Conservation (phyloP, 2,888 invertebrate genomes). For the Eupithecia vulgata region DNA sequence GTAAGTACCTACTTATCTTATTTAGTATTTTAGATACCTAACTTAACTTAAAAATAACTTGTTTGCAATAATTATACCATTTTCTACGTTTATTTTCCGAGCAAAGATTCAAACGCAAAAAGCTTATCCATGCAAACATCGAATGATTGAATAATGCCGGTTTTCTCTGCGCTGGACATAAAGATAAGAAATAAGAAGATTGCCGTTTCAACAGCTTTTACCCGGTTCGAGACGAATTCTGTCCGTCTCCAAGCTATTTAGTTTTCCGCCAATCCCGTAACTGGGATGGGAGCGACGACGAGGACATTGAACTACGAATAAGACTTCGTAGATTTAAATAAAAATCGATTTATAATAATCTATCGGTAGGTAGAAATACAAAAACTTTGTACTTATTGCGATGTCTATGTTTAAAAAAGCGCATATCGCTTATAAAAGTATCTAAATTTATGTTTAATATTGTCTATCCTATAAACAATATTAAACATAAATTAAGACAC, state of each 20-base stretch:
- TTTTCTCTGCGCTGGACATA: constrained; percentile 7
- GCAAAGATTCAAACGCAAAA: neutral
- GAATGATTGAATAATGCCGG: neutral
- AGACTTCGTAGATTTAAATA: neutral
- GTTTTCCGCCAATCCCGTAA: neutral
- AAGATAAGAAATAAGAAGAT: constrained; percentile 18
- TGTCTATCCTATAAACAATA: too few species aligned
- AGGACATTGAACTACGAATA: neutral
- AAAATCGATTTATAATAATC: neutral
- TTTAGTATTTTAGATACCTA: too few species aligned
- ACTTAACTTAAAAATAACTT: too few species aligned
- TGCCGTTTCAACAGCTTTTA: constrained; percentile 8
- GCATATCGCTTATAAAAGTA: too few species aligned
- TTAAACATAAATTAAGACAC: too few species aligned
- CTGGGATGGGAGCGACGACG: neutral
- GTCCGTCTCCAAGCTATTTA: neutral
- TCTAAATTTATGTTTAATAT: too few species aligned
- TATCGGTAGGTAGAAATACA: too few species aligned
- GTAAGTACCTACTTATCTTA: too few species aligned
- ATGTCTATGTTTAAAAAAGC: too few species aligned
- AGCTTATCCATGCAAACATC: neutral
- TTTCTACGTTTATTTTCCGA: neutral
- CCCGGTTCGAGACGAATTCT: constrained; percentile 3
- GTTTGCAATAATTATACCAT: neutral
- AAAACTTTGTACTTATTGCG: too few species aligned